Evolutionary conservation across 2,113 vertebrate species (phyloP).

Genomic region (Columbina picui): DNA sequence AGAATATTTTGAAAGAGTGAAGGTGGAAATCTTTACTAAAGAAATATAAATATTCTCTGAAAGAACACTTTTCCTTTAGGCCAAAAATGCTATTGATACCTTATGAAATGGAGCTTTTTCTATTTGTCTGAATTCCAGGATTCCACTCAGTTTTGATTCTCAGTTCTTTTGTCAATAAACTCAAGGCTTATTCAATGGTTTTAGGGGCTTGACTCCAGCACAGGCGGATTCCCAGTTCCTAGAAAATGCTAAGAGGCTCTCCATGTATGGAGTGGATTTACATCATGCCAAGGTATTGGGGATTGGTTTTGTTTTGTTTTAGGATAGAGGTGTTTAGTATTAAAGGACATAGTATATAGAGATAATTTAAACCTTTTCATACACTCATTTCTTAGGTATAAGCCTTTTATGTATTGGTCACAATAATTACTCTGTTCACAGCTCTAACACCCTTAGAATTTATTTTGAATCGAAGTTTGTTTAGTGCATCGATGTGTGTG

Average conservation of each 20-base stretch:
- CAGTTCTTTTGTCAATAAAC: not conserved
- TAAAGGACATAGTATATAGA: not conserved
- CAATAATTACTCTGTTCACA: not conserved
- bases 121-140: not conserved
- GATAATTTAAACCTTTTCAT: not conserved
- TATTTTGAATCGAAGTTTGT: not conserved
- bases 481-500: not conserved
- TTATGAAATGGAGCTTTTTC: not conserved
- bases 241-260: conserved; percentile 97
- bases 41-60: not conserved
- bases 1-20: not conserved
- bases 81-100: not conserved
- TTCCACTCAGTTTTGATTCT: not conserved
- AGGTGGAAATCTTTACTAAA: not conserved
- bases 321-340: not conserved
- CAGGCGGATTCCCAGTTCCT: conserved; percentile 94
- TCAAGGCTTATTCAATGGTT: conserved; percentile 51
- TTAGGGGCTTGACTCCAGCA: conserved; percentile 94
- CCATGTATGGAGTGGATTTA: conserved; percentile 98
- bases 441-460: not conserved
- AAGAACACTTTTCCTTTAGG: not conserved
- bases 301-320: not conserved
- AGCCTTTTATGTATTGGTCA: not conserved
- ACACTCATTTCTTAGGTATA: not conserved
- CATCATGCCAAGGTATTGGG: conserved; percentile 93